These are phyloP conservation scores for Cylloceria caligata DNA, from an alignment of 2,888 invertebrate genomes.

Conservation along the genomic window DNA sequence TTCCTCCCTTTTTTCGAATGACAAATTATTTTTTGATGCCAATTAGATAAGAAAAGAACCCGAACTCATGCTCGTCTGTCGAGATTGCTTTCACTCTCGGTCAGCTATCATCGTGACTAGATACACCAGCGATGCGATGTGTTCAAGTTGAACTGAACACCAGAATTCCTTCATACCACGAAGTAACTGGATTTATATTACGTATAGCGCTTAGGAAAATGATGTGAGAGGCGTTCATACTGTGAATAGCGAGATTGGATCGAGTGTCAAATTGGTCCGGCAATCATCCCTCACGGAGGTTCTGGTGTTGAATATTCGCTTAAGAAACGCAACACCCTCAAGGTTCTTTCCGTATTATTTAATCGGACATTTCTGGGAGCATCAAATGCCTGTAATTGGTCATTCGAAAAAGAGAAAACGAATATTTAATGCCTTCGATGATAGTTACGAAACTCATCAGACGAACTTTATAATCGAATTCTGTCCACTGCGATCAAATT, in stretches of 20 bases:
- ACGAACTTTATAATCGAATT: not conserved
- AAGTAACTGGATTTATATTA: not conserved
- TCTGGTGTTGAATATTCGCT: not conserved
- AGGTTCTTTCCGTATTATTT: conserved; percentile 16
- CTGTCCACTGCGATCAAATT: conserved; percentile 13
- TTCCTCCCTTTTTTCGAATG: too few species aligned
- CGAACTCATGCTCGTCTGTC: not conserved
- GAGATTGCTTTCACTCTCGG: conserved; percentile 34
- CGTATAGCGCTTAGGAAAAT: conserved; percentile 3
- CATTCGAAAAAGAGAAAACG: not conserved
- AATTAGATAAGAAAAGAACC: conserved; percentile 18
- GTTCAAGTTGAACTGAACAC: conserved; percentile 48
- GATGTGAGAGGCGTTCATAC: not conserved
- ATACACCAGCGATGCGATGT: not conserved
- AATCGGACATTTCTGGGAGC: conserved; percentile 9
- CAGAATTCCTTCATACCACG: conserved; percentile 8
- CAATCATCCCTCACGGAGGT: conserved; percentile 15
- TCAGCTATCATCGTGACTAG: conserved; percentile 20
- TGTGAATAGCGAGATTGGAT: conserved; percentile 35
- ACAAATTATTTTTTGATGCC: not conserved
- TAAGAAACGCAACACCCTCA: not conserved
- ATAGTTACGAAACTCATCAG: not conserved
- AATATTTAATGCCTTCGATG: not conserved
- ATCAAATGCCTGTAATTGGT: not conserved
- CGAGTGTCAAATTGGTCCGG: conserved; percentile 47